Percentiles rank a stretch among this genome's conserved stretches.
Conservation (phyloP, 2,888 invertebrate species). For the Lydus trimaculatus region DNA sequence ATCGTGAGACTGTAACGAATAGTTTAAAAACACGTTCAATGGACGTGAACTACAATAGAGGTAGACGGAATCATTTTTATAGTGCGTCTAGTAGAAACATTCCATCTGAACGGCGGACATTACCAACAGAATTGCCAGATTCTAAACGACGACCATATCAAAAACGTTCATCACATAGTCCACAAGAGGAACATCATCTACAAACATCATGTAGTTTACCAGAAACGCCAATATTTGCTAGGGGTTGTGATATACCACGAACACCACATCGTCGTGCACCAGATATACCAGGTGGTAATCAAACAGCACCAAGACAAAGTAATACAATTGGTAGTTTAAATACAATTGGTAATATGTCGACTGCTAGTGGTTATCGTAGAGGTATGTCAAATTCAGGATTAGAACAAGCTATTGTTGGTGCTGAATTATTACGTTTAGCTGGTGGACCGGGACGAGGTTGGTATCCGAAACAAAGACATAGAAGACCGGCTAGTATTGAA, state of each 20-base stretch:
- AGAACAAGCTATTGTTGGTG: slow-evolving; percentile 70
- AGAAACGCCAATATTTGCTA: slow-evolving; percentile 88
- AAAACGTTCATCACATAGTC: slow-evolving; percentile 63
- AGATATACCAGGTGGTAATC: slow-evolving; percentile 63
- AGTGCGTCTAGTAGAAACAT: slow-evolving; percentile 66
- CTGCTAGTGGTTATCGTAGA: slow-evolving; percentile 42
- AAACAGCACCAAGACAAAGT: slow-evolving; percentile 70
- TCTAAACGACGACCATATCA: slow-evolving; percentile 52
- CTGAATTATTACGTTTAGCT: slow-evolving; percentile 79
- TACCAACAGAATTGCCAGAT: slow-evolving; percentile 74
- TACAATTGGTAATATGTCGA: slow-evolving; percentile 62
- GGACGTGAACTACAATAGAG: slow-evolving; percentile 76
- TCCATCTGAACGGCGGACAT: slow-evolving; percentile 74
- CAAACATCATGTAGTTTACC: slow-evolving; percentile 88
- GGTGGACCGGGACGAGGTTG: slow-evolving; percentile 86
- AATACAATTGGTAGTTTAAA: slow-evolving; percentile 69
- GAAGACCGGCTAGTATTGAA: slow-evolving; percentile 83
- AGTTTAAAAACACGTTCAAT: slow-evolving; percentile 86
- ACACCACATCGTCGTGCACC: slow-evolving; percentile 78
- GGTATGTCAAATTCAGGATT: slow-evolving; percentile 52
- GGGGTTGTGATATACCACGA: slow-evolving; percentile 82
- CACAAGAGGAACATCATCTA: slow-evolving; percentile 69
- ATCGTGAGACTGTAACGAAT: slow-evolving; percentile 68
- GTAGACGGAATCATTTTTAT: slow-evolving; percentile 51
- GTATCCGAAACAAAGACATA: slow-evolving; percentile 77